Evolutionary conservation across 2,113 vertebrate species (phyloP).

Genomic region (Ceyx cyanopectus): DNA sequence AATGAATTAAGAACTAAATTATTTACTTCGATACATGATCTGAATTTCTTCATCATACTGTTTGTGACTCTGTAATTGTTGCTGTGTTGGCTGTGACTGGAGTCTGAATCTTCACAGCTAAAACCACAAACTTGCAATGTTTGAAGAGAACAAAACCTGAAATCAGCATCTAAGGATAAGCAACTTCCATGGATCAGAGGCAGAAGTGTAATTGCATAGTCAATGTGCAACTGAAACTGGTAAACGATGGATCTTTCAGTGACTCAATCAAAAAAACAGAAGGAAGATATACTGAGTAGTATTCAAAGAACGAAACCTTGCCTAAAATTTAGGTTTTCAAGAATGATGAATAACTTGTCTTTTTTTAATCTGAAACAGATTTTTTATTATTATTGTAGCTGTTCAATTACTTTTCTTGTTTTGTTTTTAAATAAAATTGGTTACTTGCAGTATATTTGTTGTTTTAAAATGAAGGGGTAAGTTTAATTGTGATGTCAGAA

Average conservation of each 20-base stretch:
- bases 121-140: neutral
- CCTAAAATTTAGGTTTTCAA: neutral
- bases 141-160: neutral
- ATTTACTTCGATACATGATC: neutral
- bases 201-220: neutral
- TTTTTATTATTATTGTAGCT: neutral
- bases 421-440: neutral
- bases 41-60: neutral
- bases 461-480: neutral
- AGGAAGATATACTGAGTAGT: neutral
- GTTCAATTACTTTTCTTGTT: neutral
- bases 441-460: neutral
- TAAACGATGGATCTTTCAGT: neutral
- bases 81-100: neutral
- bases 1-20: neutral
- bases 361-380: neutral
- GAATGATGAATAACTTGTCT: neutral
- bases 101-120: neutral
- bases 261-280: neutral
- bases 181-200: neutral
- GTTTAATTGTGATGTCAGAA: neutral
- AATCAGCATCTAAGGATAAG: neutral
- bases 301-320: neutral
- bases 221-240: neutral
- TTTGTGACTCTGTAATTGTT: neutral